Conservation (phyloP, 2,888 invertebrate genomes). For the Drosophila merina region DNA sequence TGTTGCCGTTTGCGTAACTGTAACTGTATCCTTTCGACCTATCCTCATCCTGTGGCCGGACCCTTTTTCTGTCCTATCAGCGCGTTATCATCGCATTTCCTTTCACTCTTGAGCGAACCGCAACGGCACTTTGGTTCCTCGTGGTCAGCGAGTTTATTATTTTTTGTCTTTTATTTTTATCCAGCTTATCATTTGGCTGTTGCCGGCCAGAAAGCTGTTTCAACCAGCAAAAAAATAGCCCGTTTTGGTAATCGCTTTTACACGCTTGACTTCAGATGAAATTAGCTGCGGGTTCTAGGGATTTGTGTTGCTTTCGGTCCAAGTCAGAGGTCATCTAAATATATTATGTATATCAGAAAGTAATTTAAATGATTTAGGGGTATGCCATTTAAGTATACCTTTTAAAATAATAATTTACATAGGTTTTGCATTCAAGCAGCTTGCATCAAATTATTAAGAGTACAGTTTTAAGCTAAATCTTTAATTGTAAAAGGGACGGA, state of each 20-base stretch:
- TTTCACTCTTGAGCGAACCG: conserved; percentile 58
- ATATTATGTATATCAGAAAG: conserved; percentile 37
- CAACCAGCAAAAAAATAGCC: conserved; percentile 48
- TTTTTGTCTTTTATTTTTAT: conserved; percentile 72
- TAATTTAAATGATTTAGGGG: conserved; percentile 8
- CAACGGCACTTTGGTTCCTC: conserved; percentile 21
- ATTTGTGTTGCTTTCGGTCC: conserved; percentile 34
- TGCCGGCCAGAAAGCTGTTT: conserved; percentile 61
- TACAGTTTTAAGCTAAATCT: background rate
- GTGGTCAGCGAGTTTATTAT: conserved; percentile 80
- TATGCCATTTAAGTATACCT: too few species aligned
- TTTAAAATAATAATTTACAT: too few species aligned
- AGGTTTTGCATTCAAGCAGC: background rate
- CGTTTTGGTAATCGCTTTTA: conserved; percentile 81
- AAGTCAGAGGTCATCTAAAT: conserved; percentile 31
- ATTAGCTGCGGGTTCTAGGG: conserved; percentile 70
- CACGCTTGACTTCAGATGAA: conserved; percentile 81
- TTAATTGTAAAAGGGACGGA: too few species aligned
- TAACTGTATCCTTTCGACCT: conserved; percentile 39
- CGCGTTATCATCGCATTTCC: conserved; percentile 75
- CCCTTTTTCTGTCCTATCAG: conserved; percentile 65
- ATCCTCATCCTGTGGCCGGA: conserved; percentile 13
- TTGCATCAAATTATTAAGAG: background rate
- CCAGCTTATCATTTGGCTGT: conserved; percentile 60
- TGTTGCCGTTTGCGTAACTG: conserved; percentile 27